Evolutionary conservation across 2,113 vertebrate species (phyloP).

Genomic region (Burhinus bistriatus): DNA sequence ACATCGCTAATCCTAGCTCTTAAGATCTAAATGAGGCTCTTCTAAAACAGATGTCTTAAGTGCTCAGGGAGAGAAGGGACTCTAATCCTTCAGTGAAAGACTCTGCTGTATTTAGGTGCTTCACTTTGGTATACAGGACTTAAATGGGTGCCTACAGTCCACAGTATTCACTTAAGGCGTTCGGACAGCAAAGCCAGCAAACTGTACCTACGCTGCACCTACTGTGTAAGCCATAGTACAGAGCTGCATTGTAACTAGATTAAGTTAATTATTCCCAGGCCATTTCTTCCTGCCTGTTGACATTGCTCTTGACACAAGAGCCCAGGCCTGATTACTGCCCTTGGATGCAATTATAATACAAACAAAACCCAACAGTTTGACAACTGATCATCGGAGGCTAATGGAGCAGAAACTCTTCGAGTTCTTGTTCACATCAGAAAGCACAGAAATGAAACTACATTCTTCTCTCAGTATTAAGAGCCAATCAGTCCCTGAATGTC

Average conservation of each 20-base stretch:
- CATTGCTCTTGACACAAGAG: background rate
- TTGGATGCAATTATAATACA: background rate
- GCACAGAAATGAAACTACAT: background rate
- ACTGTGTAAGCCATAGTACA: background rate
- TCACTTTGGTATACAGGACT: background rate
- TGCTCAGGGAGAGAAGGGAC: background rate
- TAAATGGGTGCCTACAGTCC: background rate
- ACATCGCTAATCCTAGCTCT: background rate
- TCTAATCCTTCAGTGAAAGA: background rate
- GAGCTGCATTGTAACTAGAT: background rate
- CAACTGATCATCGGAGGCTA: background rate
- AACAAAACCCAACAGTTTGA: background rate
- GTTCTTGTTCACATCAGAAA: background rate
- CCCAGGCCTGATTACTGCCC: background rate
- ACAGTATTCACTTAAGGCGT: background rate
- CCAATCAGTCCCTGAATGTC: background rate
- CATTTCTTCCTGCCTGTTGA: background rate
- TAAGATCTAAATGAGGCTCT: background rate
- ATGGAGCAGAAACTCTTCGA: background rate
- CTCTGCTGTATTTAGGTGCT: background rate
- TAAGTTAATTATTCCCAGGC: background rate
- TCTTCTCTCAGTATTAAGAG: background rate
- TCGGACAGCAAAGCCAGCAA: background rate
- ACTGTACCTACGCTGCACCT: background rate
- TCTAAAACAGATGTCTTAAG: background rate